phyloP scores from a whole-genome alignment of 2,113 vertebrate genomes.

The Gnathonemus longibarbis region DNA sequence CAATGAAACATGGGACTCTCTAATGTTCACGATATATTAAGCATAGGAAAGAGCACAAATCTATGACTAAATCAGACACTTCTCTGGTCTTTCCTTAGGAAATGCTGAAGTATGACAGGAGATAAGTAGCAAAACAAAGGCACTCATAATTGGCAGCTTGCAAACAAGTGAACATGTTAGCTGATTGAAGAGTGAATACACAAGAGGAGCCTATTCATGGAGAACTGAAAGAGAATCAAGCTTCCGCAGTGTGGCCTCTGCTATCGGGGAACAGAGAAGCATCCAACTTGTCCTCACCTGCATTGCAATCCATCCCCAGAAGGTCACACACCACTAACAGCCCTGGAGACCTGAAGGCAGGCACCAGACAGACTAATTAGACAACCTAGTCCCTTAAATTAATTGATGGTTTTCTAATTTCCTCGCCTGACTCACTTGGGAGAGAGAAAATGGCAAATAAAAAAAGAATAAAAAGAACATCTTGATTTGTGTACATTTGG shows the following conservation, averaged over 20 bases:
- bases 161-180: background rate
- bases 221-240: background rate
- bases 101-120: background rate
- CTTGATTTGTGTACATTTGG: slow-evolving; percentile 15
- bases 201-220: background rate
- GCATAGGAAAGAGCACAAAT: background rate
- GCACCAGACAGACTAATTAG: slow-evolving; percentile 13
- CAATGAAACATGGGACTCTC: background rate
- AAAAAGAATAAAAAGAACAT: slow-evolving; percentile 4
- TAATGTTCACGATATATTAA: background rate
- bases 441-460: background rate
- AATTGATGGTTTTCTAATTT: slow-evolving; percentile 20
- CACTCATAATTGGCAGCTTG: background rate
- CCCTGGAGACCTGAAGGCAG: background rate
- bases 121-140: background rate
- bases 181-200: background rate
- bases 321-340: background rate
- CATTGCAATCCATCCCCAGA: background rate
- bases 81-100: background rate
- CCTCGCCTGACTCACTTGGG: background rate
- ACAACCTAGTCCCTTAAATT: slow-evolving; percentile 23
- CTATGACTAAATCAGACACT: background rate
- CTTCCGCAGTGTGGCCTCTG: background rate
- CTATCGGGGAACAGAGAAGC: background rate
- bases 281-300: background rate